Evolutionary conservation across 2,888 invertebrate genomes (phyloP).

Genomic region (Hydriomena furcata): DNA sequence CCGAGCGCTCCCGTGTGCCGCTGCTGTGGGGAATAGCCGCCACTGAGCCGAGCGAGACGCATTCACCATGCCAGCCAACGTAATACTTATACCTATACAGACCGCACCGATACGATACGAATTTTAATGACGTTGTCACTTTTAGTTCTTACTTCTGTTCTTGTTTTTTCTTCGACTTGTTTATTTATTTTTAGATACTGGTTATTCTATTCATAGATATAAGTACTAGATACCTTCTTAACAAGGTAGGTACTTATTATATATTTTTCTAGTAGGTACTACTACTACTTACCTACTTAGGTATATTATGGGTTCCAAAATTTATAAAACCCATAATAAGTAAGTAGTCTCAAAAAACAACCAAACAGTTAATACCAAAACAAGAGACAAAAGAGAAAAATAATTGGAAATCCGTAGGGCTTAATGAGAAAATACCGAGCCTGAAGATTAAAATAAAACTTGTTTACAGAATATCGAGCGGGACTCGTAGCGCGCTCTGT

Average conservation of each 20-base stretch:
- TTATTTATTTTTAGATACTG: not conserved
- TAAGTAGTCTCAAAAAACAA: too few relatives aligned
- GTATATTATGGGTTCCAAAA: too few relatives aligned
- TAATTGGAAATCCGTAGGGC: not conserved
- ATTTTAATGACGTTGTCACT: constrained; percentile 58
- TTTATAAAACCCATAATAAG: too few relatives aligned
- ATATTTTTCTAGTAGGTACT: too few relatives aligned
- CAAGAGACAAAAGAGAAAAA: not conserved
- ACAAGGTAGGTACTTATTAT: too few relatives aligned
- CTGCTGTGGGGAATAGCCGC: constrained; percentile 52
- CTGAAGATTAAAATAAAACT: constrained; percentile 70
- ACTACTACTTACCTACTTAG: too few relatives aligned
- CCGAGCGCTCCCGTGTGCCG: constrained; percentile 52
- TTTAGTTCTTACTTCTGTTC: constrained; percentile 41
- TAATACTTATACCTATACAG: constrained; percentile 78
- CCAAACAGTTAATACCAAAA: too few relatives aligned
- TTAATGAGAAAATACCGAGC: constrained; percentile 53
- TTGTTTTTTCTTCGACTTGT: constrained; percentile 25
- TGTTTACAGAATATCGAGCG: constrained; percentile 82
- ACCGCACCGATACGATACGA: constrained; percentile 57
- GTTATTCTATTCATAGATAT: too few relatives aligned
- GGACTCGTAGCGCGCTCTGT: constrained; percentile 77
- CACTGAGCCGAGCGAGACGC: constrained; percentile 63
- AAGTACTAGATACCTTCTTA: too few relatives aligned
- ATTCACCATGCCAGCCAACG: constrained; percentile 59